phyloP scores from a whole-genome alignment of 2,888 invertebrate genomes.

The Zeuzera pyrina region DNA sequence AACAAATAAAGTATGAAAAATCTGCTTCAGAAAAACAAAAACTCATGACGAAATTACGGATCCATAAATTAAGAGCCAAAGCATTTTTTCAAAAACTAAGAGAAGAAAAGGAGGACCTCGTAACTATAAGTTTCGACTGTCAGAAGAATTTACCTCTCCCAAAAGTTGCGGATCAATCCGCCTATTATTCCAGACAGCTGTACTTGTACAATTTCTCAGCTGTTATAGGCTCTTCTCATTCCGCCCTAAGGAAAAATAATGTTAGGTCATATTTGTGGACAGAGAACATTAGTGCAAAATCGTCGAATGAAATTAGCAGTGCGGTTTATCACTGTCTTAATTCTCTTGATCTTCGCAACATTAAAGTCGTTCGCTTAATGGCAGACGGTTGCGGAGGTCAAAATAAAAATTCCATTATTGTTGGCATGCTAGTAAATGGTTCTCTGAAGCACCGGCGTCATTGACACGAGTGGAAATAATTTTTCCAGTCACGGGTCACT shows the following conservation, averaged over 20 bases:
- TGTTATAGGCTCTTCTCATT: conserved; percentile 19
- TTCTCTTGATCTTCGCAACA: conserved; percentile 6
- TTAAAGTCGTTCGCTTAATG: conserved; percentile 6
- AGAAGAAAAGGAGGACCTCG: not conserved
- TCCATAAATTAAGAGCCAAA: conserved; percentile 1
- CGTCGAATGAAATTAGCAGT: conserved; percentile 17
- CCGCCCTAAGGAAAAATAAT: conserved; percentile 10
- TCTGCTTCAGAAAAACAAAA: not conserved
- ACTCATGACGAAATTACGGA: not conserved
- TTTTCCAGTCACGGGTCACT: conserved; percentile 17
- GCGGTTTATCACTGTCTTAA: conserved; percentile 14
- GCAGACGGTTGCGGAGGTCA: conserved; percentile 13
- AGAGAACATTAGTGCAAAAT: conserved; percentile 8
- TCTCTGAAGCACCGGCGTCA: conserved; percentile 4
- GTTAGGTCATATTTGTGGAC: conserved; percentile 18
- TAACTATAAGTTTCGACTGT: conserved; percentile 9
- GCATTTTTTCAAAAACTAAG: not conserved
- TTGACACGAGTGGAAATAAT: conserved; percentile 14
- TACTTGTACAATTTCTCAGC: conserved; percentile 26
- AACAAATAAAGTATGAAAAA: too few species aligned
- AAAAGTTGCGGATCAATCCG: not conserved
- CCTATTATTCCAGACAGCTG: conserved; percentile 14
- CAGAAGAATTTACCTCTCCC: not conserved
- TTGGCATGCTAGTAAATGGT: conserved; percentile 17
- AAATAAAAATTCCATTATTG: conserved; percentile 21